Conservation (phyloP, 2,888 invertebrate genomes). For the Syrphus vitripennis region DNA sequence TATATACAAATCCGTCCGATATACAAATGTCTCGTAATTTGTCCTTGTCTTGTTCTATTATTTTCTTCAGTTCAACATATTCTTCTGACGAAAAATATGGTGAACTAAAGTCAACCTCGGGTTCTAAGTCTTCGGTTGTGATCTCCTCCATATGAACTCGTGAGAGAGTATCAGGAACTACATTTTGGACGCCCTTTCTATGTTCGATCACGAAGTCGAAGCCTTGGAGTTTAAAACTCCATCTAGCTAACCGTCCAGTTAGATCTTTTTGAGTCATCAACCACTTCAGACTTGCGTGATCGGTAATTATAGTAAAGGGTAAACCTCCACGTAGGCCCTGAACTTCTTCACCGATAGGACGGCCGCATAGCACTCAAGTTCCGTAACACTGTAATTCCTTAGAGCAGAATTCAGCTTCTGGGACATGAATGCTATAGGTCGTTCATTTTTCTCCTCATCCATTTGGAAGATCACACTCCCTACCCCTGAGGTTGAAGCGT, state of each 20-base stretch:
- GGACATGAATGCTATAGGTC: constrained; percentile 32
- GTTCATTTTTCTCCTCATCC: constrained; percentile 29
- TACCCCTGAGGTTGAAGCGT: neutral
- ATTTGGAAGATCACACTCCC: neutral
- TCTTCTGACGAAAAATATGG: neutral
- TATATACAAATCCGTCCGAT: neutral
- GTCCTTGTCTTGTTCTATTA: neutral
- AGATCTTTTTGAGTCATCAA: neutral
- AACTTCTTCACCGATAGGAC: neutral
- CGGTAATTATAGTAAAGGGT: neutral
- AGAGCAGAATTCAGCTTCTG: constrained; percentile 24
- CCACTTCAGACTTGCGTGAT: neutral
- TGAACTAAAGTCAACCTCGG: neutral
- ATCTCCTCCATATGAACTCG: neutral
- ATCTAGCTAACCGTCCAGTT: neutral
- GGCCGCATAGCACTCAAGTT: constrained; percentile 17
- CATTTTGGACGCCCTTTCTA: neutral
- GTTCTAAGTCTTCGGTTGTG: neutral
- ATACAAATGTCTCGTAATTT: neutral
- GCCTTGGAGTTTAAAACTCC: neutral
- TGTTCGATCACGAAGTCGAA: neutral
- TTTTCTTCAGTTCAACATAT: neutral
- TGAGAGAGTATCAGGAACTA: neutral
- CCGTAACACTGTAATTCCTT: constrained; percentile 25
- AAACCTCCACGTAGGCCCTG: neutral